Evolutionary conservation across 2,113 vertebrate species (phyloP).

Genomic region (Crotophaga sulcirostris): DNA sequence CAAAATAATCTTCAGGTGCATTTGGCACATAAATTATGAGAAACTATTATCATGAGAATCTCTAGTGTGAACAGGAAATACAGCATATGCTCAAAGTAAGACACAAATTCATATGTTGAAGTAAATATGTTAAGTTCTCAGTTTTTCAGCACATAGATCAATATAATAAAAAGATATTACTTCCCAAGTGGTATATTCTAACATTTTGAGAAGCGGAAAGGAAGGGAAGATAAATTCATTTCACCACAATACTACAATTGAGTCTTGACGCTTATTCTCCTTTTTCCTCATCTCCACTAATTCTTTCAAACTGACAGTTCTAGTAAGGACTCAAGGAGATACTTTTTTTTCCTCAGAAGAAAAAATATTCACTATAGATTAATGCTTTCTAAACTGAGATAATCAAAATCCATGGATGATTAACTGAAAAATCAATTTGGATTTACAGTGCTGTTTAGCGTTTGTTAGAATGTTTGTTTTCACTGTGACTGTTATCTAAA

Average conservation of each 20-base stretch:
- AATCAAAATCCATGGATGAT: conserved; percentile 40
- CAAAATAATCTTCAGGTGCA: neutral
- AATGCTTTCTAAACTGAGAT: conserved; percentile 38
- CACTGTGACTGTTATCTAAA: conserved; percentile 26
- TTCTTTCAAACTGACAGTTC: neutral
- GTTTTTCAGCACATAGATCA: neutral
- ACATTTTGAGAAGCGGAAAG: neutral
- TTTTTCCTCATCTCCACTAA: neutral
- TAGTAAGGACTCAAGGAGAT: neutral
- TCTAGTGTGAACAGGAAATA: neutral
- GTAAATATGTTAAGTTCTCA: neutral
- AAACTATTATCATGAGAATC: neutral
- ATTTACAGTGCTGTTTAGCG: conserved; percentile 26
- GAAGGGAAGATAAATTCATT: neutral
- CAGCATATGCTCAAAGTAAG: neutral
- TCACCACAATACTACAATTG: neutral
- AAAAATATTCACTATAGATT: conserved; percentile 4
- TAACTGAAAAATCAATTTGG: conserved; percentile 58
- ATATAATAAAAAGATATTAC: neutral
- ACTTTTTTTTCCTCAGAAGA: neutral
- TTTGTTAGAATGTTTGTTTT: conserved; percentile 48
- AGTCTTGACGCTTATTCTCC: neutral
- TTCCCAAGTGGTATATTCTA: neutral
- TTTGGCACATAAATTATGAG: neutral
- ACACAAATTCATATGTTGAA: neutral